Percentiles rank a stretch among this genome's conserved stretches.
phyloP scores from a whole-genome alignment of 2,888 invertebrate species.

The Eupithecia subfuscata region DNA sequence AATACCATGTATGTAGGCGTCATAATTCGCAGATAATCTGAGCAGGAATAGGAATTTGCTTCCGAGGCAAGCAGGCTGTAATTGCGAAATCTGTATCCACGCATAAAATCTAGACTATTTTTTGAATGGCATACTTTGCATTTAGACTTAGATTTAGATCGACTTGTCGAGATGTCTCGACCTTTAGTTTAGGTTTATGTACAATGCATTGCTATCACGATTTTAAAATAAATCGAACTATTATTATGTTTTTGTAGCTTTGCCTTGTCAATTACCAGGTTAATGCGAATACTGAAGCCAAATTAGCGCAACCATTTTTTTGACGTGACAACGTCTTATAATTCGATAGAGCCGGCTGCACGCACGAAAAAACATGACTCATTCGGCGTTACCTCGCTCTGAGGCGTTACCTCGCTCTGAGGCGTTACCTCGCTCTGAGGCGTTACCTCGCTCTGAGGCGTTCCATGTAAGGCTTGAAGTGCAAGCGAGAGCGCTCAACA shows the following conservation, averaged over 20 bases:
- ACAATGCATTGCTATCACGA: not conserved
- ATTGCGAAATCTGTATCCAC: conserved; percentile 27
- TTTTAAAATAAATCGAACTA: not conserved
- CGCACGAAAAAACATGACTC: too few species aligned
- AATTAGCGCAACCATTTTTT: not conserved
- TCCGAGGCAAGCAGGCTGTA: conserved; percentile 41
- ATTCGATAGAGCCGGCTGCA: too few species aligned
- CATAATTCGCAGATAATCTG: conserved; percentile 23
- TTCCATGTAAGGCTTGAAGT: too few species aligned
- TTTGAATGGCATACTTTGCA: not conserved
- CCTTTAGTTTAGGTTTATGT: not conserved
- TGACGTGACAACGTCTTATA: too few species aligned
- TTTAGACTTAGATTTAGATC: not conserved
- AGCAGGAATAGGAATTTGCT: conserved; percentile 38
- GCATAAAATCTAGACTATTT: conserved; percentile 16
- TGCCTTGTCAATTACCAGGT: not conserved
- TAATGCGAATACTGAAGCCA: not conserved
- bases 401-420: too few species aligned
- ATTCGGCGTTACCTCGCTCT: too few species aligned
- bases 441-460: too few species aligned
- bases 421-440: too few species aligned
- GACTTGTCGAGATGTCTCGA: not conserved
- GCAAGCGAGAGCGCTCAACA: too few species aligned
- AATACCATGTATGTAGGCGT: not conserved
- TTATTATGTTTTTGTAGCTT: not conserved